Evolutionary conservation across 53 echinoderm and acorn worm genomes (phyloP), one percentile per base, ranked within the genome.

Genomic region (Arbacia lixula): DNA sequence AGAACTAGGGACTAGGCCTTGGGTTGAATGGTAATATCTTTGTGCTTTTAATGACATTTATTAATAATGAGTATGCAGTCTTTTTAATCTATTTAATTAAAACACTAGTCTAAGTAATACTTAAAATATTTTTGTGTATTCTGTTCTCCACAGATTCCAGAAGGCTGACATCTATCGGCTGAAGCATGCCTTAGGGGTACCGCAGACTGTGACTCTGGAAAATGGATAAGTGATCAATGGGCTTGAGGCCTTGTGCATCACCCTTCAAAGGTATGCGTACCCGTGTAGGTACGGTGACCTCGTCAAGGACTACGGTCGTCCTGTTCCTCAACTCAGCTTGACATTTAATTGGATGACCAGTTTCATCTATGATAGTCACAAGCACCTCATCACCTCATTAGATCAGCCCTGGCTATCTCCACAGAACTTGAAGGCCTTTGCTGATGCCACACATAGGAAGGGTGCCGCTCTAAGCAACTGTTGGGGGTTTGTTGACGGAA

Each of bases 401-500:
- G 67, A 83, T 6, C 68, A 71, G 76, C 8, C 2, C 54, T 91
- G 91, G 91, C n/a, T 91, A 19, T 52, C 83, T 1, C 49, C 77
- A 41, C 60, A 91, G 20, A 38, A 86, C n/a, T 71, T 89, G 0
- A 17, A 24, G 35, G 26, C 17, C 0, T 89, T 12, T 67, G 56
- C 84, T 22, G 40, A 66, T 65, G 83, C 89, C 3, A 53, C 66
- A 0, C 71, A 85, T 12, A 4, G n/a, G 60, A 89, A 89, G 50
- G 89, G 89, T n/a, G 80, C 90, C 19, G 71, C 90, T 4, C 38
- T 86, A 5, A 42, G n/a, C 29, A 90, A 90, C 73, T 90, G 90
- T 28, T 90, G 90, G 90, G 90, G 90, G 14, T 90, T 91, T 36
- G 63, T 91, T 4, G 92, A 92, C 61, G 89, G 89, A 27, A 92